phyloP scores from a whole-genome alignment of 2,113 vertebrate species.

The Forbesichthys agassizii region DNA sequence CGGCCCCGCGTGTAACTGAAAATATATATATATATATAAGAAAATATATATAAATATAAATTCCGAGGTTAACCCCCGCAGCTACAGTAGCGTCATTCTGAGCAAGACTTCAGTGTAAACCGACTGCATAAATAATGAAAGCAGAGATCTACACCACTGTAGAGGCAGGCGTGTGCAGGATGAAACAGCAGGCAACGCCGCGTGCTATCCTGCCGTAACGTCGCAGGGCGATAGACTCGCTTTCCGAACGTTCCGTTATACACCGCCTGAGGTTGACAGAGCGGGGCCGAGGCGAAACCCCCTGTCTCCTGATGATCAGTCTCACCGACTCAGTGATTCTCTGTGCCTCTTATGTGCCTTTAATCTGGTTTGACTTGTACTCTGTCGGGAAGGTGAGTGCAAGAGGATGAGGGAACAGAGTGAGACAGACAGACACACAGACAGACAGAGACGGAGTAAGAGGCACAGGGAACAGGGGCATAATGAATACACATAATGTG shows the following conservation, averaged over 20 bases:
- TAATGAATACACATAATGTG: neutral
- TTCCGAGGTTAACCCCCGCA: conserved; percentile 31
- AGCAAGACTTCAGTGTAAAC: conserved; percentile 39
- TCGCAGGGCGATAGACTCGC: conserved; percentile 29
- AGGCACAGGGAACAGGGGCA: neutral
- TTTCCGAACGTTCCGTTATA: conserved; percentile 32
- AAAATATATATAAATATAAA: no score
- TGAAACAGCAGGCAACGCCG: conserved; percentile 38
- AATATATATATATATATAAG: no score
- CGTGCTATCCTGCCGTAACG: conserved; percentile 29
- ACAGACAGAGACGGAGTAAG: neutral
- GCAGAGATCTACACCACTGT: conserved; percentile 25
- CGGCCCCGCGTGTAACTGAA: conserved; percentile 33
- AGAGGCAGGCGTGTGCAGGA: conserved; percentile 5
- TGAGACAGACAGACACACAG: neutral
- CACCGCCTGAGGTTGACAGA: conserved; percentile 24
- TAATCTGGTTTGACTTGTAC: conserved; percentile 43
- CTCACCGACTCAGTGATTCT: conserved; percentile 33
- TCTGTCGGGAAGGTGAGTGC: neutral
- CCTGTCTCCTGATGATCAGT: conserved; percentile 34
- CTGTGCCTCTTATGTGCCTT: conserved; percentile 38
- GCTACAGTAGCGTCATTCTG: conserved; percentile 8
- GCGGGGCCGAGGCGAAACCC: conserved; percentile 24
- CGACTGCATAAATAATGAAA: conserved; percentile 54
- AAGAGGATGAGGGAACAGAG: neutral